Evolutionary conservation across 2,113 vertebrate genomes (phyloP).

Genomic region (Siniperca chuatsi): DNA sequence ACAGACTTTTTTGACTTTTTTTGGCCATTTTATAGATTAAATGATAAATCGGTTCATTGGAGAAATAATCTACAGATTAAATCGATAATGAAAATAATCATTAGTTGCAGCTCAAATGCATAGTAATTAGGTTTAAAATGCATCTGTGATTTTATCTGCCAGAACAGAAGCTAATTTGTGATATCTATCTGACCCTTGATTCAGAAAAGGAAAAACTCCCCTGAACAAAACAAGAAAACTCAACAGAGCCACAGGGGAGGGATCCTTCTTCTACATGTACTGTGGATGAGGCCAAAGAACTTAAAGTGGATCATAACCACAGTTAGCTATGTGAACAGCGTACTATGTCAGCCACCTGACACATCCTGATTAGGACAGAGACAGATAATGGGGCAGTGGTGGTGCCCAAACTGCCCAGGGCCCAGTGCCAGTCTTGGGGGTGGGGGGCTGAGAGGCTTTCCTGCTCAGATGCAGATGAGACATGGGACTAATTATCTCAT

Average conservation of each 20-base stretch:
- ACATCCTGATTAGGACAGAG: constrained; percentile 57
- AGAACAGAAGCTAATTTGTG: too few species aligned
- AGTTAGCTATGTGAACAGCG: constrained; percentile 27
- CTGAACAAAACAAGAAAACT: too few species aligned
- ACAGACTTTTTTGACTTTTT: too few species aligned
- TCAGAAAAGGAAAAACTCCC: background rate
- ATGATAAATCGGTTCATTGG: background rate
- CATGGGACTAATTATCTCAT: constrained; percentile 80
- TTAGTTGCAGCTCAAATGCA: background rate
- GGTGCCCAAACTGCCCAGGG: constrained; percentile 71
- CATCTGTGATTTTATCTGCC: too few species aligned
- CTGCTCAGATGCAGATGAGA: constrained; percentile 74
- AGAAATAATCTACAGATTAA: background rate
- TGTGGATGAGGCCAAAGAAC: constrained; percentile 24
- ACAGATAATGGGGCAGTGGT: constrained; percentile 59
- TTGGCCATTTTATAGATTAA: too few species aligned
- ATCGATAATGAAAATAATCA: background rate
- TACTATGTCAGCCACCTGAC: constrained; percentile 49
- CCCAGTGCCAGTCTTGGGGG: constrained; percentile 53
- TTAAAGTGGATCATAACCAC: constrained; percentile 22
- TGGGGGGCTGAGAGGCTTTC: constrained; percentile 9
- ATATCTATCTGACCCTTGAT: background rate
- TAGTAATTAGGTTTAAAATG: background rate
- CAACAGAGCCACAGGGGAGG: background rate
- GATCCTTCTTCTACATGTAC: background rate